Evolutionary conservation across 1,140 invertebrate genomes (phyloP), one percentile per base, ranked within the genome.

Genomic region (Anoplolepis gracilipes): DNA sequence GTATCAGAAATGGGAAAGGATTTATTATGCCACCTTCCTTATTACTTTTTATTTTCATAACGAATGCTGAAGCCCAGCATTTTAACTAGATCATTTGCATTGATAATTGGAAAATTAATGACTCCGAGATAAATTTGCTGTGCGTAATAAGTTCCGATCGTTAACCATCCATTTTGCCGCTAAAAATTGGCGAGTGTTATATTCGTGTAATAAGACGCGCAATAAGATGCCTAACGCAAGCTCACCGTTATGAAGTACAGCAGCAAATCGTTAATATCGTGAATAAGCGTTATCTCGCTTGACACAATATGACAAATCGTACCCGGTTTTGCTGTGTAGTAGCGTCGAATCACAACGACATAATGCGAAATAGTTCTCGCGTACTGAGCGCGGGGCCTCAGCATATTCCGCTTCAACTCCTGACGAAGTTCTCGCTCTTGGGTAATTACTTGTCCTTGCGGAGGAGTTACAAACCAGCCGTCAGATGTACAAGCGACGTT

Each of bases 261-360:
- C 73, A 53, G 82, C 42, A 70, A 82, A 73, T 85, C 89, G 84
- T 88, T 90, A 90, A 84, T 72, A 70, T 82, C 84, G 67, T 90
- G 84, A 90, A 90, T 90, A 90, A 90, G 72, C 86, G 84, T 88
- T 90, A 88, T 88, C 89, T 90, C 57, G 55, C 33, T 65, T 84
- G 84, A 87, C 65, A 77, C 53, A 78, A 91, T 85, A 82, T 85
- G 90, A 91, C 90, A 90, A 91, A 90, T 91, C 81, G 89, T 57
- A 87, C 49, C 59, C 46, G 70, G 81, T 87, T 89, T 89, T 85
- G 88, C 55, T 73, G 67, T 42, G 55, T 28, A 67, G 69, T 72
- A 62, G 75, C 76, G 57, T 72, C 85, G 85, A 90, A 89, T 87
- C 73, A 86, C 88, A 85, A 84, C 88, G 79, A 89, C 88, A 84